Percentiles rank a stretch among this genome's conserved stretches.
Conservation (phyloP, 2,113 vertebrate species). For the Nerophis lumbriciformis region DNA sequence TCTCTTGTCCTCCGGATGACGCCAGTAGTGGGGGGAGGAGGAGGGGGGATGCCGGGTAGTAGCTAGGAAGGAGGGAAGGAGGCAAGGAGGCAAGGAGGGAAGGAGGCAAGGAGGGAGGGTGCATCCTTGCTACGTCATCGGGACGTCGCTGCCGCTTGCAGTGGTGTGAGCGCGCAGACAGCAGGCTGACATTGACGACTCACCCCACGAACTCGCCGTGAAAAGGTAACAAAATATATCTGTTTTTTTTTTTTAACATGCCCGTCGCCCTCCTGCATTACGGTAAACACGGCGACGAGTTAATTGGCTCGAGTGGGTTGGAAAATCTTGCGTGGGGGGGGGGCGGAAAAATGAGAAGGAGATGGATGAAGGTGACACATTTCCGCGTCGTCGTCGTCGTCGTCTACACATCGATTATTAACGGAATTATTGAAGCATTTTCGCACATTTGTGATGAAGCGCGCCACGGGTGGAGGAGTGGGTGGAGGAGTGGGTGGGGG, state of each 20-base stretch:
- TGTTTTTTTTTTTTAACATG: no score
- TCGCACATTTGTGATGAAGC: neutral
- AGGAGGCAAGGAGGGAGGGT: constrained; percentile 31
- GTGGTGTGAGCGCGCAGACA: neutral
- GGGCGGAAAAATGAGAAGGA: no score
- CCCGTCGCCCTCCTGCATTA: no score
- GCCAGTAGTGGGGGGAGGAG: neutral
- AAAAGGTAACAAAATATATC: neutral
- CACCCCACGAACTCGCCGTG: no score
- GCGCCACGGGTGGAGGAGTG: neutral
- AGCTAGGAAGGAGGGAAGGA: constrained; percentile 16
- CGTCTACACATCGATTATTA: no score
- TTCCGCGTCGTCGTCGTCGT: no score
- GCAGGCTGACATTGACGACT: constrained; percentile 1
- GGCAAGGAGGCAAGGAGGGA: neutral
- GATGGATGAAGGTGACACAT: no score
- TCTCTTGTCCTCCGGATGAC: constrained; percentile 26
- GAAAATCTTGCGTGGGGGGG: no score
- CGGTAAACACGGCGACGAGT: no score
- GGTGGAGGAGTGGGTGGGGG: neutral
- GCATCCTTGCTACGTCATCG: constrained; percentile 38
- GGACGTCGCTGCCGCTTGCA: neutral
- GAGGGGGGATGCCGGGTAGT: constrained; percentile 49
- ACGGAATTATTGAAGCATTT: no score
- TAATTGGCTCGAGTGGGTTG: constrained; percentile 3